phyloP scores from a whole-genome alignment of 2,113 vertebrate species.

The Plecturocebus donacophilus region DNA sequence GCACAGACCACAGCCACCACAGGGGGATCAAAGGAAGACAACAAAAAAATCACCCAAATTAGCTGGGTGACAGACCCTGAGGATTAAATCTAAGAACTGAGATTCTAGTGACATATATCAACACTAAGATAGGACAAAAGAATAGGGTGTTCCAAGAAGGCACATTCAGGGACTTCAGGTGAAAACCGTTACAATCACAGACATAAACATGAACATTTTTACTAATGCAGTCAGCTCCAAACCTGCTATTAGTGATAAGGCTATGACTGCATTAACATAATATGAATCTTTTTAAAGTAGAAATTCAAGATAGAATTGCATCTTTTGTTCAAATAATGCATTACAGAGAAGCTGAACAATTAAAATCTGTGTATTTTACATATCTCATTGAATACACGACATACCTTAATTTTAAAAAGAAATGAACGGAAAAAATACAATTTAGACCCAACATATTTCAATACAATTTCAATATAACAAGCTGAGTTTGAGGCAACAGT shows the following conservation, averaged over 20 bases:
- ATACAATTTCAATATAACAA: not conserved
- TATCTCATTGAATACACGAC: not conserved
- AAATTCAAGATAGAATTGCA: not conserved
- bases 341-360: not conserved
- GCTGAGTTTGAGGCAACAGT: not conserved
- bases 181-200: not conserved
- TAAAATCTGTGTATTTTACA: not conserved
- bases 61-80: not conserved
- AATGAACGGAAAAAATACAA: not conserved
- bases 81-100: not conserved
- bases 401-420: not conserved
- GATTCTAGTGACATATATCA: not conserved
- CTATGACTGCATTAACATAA: not conserved
- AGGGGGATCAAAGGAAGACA: not conserved
- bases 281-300: not conserved
- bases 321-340: not conserved
- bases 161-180: accelerated
- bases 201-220: not conserved
- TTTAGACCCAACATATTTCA: not conserved
- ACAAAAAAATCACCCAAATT: not conserved
- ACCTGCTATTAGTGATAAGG: not conserved
- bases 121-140: not conserved
- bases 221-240: not conserved
- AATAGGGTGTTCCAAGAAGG: not conserved
- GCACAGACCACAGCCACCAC: not conserved